These are phyloP conservation scores for Sceloporus undulatus DNA, from an alignment of 2,113 vertebrate genomes.

Conservation along the genomic window DNA sequence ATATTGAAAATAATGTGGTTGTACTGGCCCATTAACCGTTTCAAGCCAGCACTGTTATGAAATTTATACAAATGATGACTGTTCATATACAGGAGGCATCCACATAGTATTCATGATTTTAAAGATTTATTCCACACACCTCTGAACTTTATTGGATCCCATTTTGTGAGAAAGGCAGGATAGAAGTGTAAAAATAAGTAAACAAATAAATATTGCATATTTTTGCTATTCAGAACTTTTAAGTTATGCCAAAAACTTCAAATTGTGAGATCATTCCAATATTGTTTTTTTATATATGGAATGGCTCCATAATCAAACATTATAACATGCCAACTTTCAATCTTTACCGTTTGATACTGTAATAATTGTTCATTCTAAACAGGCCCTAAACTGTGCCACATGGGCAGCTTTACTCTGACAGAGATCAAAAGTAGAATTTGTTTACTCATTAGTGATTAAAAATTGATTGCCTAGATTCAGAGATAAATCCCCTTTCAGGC, in stretches of 20 bases:
- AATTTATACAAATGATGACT: background rate
- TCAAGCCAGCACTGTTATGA: background rate
- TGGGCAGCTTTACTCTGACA: background rate
- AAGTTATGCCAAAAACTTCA: conserved; percentile 5
- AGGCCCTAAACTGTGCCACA: background rate
- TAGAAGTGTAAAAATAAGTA: no score
- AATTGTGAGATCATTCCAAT: background rate
- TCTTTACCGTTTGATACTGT: background rate
- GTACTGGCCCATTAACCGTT: background rate
- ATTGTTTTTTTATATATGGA: background rate
- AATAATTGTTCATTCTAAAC: background rate
- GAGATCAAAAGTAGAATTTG: background rate
- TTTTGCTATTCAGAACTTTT: conserved; percentile 27
- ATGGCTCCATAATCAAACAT: background rate
- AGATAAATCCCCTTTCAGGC: background rate
- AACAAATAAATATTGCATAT: background rate
- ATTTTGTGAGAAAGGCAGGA: no score
- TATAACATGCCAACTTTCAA: background rate
- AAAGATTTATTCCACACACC: background rate
- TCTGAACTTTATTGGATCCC: no score
- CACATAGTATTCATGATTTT: background rate
- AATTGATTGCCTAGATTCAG: background rate
- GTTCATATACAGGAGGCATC: background rate
- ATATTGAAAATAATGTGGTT: background rate
- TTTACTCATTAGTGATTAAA: background rate